phyloP scores from a whole-genome alignment of 2,113 vertebrate species.

The Myrmecophaga tridactyla region DNA sequence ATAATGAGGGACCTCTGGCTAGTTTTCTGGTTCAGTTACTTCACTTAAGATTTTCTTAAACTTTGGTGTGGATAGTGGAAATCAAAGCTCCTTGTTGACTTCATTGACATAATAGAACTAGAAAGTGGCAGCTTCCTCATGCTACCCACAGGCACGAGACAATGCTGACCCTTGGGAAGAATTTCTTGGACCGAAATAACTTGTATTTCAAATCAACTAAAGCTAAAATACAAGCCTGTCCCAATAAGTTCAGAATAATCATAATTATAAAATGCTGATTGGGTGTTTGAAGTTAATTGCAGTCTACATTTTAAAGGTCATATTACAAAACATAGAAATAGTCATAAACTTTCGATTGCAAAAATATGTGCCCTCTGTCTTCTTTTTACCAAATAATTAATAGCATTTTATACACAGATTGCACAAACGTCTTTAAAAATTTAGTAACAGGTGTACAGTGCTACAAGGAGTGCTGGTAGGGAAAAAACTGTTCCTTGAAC shows the following conservation, averaged over 20 bases:
- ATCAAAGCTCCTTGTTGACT: not conserved
- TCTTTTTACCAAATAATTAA: not conserved
- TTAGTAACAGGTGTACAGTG: not conserved
- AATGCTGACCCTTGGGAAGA: not conserved
- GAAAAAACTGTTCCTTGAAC: not conserved
- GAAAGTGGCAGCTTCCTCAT: not conserved
- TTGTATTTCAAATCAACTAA: not conserved
- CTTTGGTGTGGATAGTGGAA: not conserved
- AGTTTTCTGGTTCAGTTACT: constrained; percentile 40
- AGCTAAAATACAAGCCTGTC: not conserved
- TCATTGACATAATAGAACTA: not conserved
- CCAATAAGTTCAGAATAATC: not conserved
- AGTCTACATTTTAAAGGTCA: not conserved
- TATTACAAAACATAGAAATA: not conserved
- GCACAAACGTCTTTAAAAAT: not conserved
- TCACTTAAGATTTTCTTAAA: constrained; percentile 14
- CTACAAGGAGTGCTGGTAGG: not conserved
- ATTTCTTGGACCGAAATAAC: not conserved
- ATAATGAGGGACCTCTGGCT: constrained; percentile 9
- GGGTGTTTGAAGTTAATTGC: not conserved
- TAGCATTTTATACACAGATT: not conserved
- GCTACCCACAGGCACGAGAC: not conserved
- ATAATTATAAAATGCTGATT: not conserved
- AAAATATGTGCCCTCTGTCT: not conserved
- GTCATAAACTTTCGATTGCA: not conserved